Evolutionary conservation across 2,888 invertebrate species (phyloP), one percentile per base, ranked within the genome.

Genomic region (Sabellastarte sp.): DNA sequence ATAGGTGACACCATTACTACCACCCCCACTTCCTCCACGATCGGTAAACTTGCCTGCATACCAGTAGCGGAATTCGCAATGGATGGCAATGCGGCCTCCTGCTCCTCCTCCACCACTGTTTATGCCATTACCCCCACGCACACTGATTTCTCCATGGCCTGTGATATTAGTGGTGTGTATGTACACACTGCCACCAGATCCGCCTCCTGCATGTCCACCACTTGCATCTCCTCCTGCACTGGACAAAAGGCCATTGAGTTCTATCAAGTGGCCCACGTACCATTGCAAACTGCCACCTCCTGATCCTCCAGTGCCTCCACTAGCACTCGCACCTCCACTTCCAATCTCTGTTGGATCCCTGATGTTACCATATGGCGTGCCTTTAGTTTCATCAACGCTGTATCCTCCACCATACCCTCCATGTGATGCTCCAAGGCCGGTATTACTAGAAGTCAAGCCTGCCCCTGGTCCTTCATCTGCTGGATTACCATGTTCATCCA

Each of bases 241-340:
- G 24, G 75, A 71, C 10, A 77, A 63, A 26, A 72, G 57, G 5
- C 77, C 77, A 65, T 76, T 71, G 20, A 76, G 68, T 62, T 76
- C 76, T 29, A 77, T 70, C 59, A 67, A 69, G 50, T 74, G 74
- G 41, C 75, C 73, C n/a, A 70, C 64, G 15, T 66, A 66, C 77
- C 76, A 76, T 53, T 66, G 64, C 20, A 77, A 66, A 2, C 65
- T 55, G 15, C 77, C 77, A 28, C 77, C 77, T 1, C 76, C 77
- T 26, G 52, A 50, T 2, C 77, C 77, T 51, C 77, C 76, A 4
- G 56, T 57, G 32, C 57, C 61, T n/a, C 75, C 75, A 28, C 75
- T 75, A n/a, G n/a, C n/a, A 67, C 73, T 74, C n/a, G 75, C 75
- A 50, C 77, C 77, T 3, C 76, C 77, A 66, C 76, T 76, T 2